Base-by-base conservation (phyloP, 1,140 invertebrate species). In the Theocolax elegans region DNA sequence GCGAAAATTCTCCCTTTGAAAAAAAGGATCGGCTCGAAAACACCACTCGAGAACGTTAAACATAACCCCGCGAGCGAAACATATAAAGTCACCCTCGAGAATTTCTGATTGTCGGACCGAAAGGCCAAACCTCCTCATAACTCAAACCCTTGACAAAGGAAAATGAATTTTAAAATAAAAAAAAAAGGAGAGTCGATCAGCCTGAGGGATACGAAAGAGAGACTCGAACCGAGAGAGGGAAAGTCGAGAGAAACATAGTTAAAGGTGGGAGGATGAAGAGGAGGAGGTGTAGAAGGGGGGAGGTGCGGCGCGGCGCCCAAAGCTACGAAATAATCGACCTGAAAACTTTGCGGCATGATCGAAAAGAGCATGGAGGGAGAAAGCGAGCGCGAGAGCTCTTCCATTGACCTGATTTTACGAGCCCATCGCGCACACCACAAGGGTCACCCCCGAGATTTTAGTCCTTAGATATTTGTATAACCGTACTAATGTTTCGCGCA, bases 321-420 rank as follows among this genome's bases (percentile, higher is more conserved):
- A 58, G 71, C 67, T 67, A 67, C 44, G 44, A 67, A 67, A 67
- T 67, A 67, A 67, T 67, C 66, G 66, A 67, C 66, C 66, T 59
- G 66, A 59, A 67, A 67, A 67, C 42, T 51, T 67, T 67, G 65
- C 58, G 49, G 53, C 68, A 19, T 72, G 53, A 68, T 74, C 54
- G 73, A 72, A 68, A 68, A 58, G 53, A 60, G 59, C 46, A 53
- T 31, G 54, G 63, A 48, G 44, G 46, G 56, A 25, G 25, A 29
- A 13, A 35, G n/a, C n/a, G 19, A 23, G 44, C 49, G 29, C 25
- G 7, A 27, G 44, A 23, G 23, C 35, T 62, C 48, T 68, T 68
- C 67, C 58, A 68, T 68, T 68, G 67, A 68, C 67, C 67, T 68
- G 67, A 68, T 68, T 68, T 68, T 19, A 29, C 51, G 44, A 49